phyloP scores from a whole-genome alignment of 2,113 vertebrate species.

The Sebastes fasciatus region DNA sequence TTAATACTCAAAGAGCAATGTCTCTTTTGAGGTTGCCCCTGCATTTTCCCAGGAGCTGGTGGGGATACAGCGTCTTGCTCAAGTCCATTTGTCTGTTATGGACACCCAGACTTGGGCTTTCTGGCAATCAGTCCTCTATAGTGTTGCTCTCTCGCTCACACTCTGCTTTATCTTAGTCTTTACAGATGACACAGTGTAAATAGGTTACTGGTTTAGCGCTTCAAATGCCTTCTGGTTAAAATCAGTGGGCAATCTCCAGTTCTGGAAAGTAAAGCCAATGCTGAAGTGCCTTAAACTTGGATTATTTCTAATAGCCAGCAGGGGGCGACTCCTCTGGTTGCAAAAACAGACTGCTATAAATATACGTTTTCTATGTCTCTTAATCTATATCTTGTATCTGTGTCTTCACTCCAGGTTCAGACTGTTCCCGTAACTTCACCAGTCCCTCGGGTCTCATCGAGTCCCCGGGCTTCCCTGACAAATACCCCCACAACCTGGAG shows the following conservation, averaged over 20 bases:
- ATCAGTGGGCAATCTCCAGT: neutral
- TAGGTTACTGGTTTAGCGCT: neutral
- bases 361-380: neutral
- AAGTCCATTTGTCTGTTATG: neutral
- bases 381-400: neutral
- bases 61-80: neutral
- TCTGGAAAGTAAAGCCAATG: too few species aligned
- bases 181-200: neutral
- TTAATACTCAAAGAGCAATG: neutral
- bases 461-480: constrained; percentile 96
- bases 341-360: neutral
- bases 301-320: too few species aligned
- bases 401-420: constrained; percentile 87
- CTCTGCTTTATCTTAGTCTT: neutral
- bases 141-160: neutral
- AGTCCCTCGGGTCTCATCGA: constrained; percentile 91
- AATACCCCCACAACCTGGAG: constrained; percentile 98
- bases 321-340: too few species aligned
- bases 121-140: neutral
- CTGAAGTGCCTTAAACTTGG: too few species aligned
- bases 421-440: constrained; percentile 98
- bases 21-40: neutral
- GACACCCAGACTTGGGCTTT: neutral
- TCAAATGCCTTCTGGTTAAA: neutral
- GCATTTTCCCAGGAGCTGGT: neutral